Evolutionary conservation across 2,113 vertebrate genomes (phyloP).

Genomic region (Eulemur rufifrons): DNA sequence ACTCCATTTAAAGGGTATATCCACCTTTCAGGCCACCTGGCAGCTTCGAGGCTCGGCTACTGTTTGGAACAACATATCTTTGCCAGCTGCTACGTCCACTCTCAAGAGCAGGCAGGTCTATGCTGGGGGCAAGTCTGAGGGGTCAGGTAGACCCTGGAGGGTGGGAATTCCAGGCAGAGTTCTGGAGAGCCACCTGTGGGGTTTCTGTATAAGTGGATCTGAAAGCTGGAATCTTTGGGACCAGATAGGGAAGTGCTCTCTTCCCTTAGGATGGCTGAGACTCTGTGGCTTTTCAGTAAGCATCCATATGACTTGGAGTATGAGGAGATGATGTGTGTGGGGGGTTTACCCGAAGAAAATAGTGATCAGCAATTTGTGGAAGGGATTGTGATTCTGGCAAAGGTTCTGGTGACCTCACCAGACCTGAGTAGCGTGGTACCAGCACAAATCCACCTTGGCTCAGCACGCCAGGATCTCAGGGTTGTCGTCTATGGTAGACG

Average conservation of each 20-base stretch:
- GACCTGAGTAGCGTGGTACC: conserved; percentile 21
- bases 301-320: background rate
- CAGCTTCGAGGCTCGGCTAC: background rate
- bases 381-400: conserved; percentile 60
- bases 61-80: background rate
- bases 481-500: background rate
- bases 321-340: background rate
- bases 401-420: conserved; percentile 50
- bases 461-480: background rate
- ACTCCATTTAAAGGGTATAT: background rate
- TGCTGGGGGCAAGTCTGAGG: background rate
- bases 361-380: conserved; percentile 42
- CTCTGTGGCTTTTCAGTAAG: background rate
- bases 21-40: background rate
- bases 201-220: background rate
- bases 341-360: background rate
- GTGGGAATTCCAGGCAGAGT: background rate
- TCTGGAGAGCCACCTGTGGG: background rate
- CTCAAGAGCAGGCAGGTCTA: background rate
- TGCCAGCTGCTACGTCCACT: background rate
- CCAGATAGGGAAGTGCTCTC: background rate
- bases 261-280: background rate
- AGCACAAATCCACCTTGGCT: conserved; percentile 25
- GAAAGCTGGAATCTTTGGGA: background rate
- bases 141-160: background rate